Percentiles rank a stretch among this genome's conserved stretches.
These are phyloP conservation scores for Gallinago paraguaiae DNA, from an alignment of 2,113 vertebrate genomes.

Conservation along the genomic window DNA sequence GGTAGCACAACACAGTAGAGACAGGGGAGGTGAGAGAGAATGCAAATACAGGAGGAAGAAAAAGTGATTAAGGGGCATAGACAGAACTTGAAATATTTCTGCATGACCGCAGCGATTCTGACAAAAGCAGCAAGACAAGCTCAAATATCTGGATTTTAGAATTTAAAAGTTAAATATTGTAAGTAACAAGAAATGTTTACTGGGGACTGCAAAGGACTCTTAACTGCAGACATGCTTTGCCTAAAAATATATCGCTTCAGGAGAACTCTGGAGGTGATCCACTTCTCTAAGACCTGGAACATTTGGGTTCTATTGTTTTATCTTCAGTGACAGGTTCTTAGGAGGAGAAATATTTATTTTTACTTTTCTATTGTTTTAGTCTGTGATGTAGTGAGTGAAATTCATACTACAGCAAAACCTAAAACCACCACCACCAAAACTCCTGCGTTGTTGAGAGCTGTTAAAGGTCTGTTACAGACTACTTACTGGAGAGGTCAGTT, in stretches of 20 bases:
- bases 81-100: background rate
- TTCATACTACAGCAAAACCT: background rate
- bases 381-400: background rate
- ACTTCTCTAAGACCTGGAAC: background rate
- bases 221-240: background rate
- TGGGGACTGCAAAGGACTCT: background rate
- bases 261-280: background rate
- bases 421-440: background rate
- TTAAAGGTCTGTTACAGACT: background rate
- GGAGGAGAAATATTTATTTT: background rate
- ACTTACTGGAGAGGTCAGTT: background rate
- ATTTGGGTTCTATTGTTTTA: background rate
- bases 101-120: background rate
- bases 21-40: background rate
- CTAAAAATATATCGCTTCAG: background rate
- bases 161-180: background rate
- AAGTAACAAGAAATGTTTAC: background rate
- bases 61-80: background rate
- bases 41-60: constrained; percentile 13
- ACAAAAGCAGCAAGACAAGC: background rate
- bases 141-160: background rate
- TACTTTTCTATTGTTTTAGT: background rate
- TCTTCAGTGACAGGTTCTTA: background rate
- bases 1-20: constrained; percentile 2
- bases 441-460: background rate